Conservation (phyloP, 2,888 invertebrate genomes). For the Brachyptera putata region DNA sequence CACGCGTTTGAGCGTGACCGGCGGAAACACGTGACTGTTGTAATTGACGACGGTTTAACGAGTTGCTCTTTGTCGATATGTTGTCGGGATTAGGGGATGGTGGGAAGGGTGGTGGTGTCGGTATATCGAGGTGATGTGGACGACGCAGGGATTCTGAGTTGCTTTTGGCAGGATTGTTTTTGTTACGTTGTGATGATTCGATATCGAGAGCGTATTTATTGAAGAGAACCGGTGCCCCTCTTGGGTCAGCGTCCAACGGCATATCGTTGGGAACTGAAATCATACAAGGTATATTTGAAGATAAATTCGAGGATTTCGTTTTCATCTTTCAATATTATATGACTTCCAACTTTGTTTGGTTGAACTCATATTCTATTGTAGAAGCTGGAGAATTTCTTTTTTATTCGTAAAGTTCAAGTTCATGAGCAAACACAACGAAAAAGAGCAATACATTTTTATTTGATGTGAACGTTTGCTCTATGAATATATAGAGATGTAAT, state of each 20-base stretch:
- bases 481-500: no score
- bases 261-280: no score
- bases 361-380: no score
- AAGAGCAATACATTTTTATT: no score
- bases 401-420: no score
- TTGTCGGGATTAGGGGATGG: not conserved
- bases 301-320: no score
- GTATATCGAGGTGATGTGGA: conserved; percentile 15
- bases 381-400: no score
- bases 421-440: no score
- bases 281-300: no score
- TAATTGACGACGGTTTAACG: not conserved
- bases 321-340: no score
- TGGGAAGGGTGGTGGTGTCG: conserved; percentile 3
- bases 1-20: conserved; percentile 35
- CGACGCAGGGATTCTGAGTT: conserved; percentile 2
- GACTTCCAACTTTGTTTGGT: no score
- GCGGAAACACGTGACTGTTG: conserved; percentile 21
- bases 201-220: conserved; percentile 65
- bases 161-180: not conserved
- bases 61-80: not conserved
- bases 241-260: conserved; percentile 5
- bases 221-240: conserved; percentile 54
- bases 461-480: no score
- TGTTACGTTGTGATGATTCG: conserved; percentile 41